Conservation (phyloP, 2,888 invertebrate species). For the Melipona beecheii region DNA sequence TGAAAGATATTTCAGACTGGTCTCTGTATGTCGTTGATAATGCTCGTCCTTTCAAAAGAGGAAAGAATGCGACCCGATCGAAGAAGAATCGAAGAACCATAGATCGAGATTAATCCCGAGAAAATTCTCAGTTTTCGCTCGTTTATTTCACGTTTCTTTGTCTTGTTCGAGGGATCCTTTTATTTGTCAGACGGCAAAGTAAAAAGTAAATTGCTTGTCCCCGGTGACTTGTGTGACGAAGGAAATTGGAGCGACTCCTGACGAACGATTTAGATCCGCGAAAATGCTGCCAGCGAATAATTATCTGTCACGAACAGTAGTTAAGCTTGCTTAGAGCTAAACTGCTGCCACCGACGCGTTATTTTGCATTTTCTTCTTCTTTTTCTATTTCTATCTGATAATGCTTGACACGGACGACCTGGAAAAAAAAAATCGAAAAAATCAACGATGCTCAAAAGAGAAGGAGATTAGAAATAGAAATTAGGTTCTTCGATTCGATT, state of each 20-base stretch:
- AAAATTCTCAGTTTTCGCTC: neutral
- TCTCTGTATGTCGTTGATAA: neutral
- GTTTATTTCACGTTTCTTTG: neutral
- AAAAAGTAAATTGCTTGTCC: constrained; percentile 37
- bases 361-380: neutral
- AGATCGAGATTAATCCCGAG: neutral
- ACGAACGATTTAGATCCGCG: constrained; percentile 38
- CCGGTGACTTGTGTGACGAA: constrained; percentile 10
- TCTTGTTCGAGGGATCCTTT: constrained; percentile 2
- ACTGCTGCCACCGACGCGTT: neutral
- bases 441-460: neutral
- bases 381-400: neutral
- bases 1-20: no score
- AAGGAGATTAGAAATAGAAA: neutral
- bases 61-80: neutral
- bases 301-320: constrained; percentile 39
- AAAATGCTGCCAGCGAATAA: constrained; percentile 25
- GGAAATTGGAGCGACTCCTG: constrained; percentile 43
- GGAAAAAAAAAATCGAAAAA: neutral
- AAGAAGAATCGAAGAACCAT: neutral
- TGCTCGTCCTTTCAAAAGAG: no score
- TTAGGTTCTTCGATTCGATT: neutral
- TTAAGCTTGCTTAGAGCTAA: constrained; percentile 15
- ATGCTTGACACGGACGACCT: neutral
- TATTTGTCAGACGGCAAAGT: constrained; percentile 4